phyloP scores from a whole-genome alignment of 2,888 invertebrate genomes.

The Papilio gigon region DNA sequence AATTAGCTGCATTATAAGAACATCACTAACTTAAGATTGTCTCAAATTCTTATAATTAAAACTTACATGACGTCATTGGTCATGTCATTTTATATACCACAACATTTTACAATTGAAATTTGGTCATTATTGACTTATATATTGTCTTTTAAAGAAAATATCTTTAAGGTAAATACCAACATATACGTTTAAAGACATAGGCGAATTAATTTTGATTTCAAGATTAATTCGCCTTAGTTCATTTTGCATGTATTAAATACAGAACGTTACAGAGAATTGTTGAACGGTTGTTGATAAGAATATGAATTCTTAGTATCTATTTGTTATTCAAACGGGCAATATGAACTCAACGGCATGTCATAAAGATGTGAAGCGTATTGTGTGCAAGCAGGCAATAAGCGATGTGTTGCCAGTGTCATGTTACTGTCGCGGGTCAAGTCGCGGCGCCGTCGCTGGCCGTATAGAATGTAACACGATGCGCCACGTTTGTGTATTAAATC shows the following conservation, averaged over 20 bases:
- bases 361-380: conserved; percentile 40
- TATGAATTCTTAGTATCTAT: conserved; percentile 30
- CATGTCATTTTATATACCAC: too few species aligned
- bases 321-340: conserved; percentile 33
- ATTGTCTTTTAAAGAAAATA: too few species aligned
- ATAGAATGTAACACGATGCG: conserved; percentile 44
- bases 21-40: conserved; percentile 3
- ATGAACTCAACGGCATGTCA: conserved; percentile 40
- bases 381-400: conserved; percentile 33
- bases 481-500: conserved; percentile 5
- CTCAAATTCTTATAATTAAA: conserved; percentile 16
- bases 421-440: conserved; percentile 47
- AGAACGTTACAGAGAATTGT: too few species aligned
- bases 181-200: too few species aligned
- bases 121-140: too few species aligned
- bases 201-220: too few species aligned
- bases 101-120: too few species aligned
- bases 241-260: too few species aligned
- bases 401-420: conserved; percentile 45
- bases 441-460: conserved; percentile 49
- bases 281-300: not conserved
- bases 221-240: too few species aligned
- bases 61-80: not conserved
- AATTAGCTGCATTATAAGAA: not conserved
- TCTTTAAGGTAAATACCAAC: too few species aligned